Percentiles rank a stretch among this genome's conserved stretches.
These are phyloP conservation scores for Neoarius graeffei DNA, from an alignment of 2,113 vertebrate genomes.

Conservation along the genomic window DNA sequence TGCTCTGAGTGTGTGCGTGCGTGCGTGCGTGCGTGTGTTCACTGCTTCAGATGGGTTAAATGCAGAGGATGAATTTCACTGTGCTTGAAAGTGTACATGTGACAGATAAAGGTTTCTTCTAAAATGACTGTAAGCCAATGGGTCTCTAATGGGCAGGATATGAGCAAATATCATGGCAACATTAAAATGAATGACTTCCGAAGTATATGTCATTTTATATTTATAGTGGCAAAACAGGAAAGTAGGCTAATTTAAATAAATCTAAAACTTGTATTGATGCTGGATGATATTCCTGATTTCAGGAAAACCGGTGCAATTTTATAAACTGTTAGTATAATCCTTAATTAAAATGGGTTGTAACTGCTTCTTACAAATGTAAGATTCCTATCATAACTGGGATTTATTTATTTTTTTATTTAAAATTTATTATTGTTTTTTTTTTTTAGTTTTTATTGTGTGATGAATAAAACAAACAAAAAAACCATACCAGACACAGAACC, in stretches of 20 bases:
- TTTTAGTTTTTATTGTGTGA: background rate
- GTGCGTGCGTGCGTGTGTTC: no score
- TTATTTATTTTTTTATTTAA: background rate
- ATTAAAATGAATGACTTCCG: background rate
- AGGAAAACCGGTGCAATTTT: background rate
- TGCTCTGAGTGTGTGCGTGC: no score
- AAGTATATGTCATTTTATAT: background rate
- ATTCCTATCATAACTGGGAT: background rate
- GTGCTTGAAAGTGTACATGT: no score
- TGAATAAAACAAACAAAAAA: background rate
- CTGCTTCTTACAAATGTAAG: background rate
- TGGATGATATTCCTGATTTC: background rate
- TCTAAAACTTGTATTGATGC: background rate
- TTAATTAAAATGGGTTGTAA: background rate
- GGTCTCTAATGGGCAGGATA: background rate
- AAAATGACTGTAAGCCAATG: background rate
- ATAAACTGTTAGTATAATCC: background rate
- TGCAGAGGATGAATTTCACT: no score
- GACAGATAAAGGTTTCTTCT: no score
- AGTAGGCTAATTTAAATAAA: background rate
- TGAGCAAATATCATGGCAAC: background rate
- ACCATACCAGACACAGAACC: background rate
- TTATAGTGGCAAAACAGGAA: background rate
- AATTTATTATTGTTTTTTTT: background rate
- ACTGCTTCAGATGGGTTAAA: no score